A percentile compares a stretch with the other conserved stretches of the same genome.
These are phyloP conservation scores for Mormyrops boulengeri DNA, from an alignment of 2,797 vertebrate species.

Conservation along the genomic window DNA sequence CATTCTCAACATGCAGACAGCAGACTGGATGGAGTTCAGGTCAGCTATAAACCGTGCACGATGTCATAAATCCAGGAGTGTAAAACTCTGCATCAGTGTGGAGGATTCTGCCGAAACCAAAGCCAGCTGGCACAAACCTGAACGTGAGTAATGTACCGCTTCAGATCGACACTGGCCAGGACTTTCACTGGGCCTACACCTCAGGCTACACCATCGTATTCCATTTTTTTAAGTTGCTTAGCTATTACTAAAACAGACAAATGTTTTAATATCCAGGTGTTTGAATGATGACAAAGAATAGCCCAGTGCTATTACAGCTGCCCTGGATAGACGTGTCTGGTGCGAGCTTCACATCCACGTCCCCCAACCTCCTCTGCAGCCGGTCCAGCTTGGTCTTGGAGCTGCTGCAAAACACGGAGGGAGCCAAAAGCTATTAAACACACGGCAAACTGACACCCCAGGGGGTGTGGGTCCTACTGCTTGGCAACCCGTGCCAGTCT, in stretches of 20 bases:
- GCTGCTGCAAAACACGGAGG: neutral
- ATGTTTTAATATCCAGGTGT: neutral
- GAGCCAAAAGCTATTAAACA: neutral
- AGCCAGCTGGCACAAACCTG: slow-evolving; percentile 40
- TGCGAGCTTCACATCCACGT: neutral
- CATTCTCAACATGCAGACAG: neutral
- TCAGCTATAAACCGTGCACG: slow-evolving; percentile 11
- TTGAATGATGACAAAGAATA: neutral
- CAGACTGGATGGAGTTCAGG: neutral
- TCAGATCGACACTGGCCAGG: slow-evolving; percentile 34
- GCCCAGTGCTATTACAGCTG: neutral
- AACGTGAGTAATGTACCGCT: slow-evolving; percentile 33
- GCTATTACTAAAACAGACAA: neutral
- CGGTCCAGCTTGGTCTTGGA: neutral
- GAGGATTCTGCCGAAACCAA: slow-evolving; percentile 26
- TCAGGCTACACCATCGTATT: neutral
- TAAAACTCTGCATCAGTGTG: slow-evolving; percentile 36
- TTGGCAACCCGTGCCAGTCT: neutral
- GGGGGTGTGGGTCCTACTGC: neutral
- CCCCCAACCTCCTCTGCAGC: neutral
- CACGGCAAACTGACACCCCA: neutral
- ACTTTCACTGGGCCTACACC: neutral
- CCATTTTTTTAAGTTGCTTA: neutral
- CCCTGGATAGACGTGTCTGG: neutral
- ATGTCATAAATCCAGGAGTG: slow-evolving; percentile 30